Base-by-base conservation (phyloP, 2,113 vertebrate species). In the Hoplias malabaricus region DNA sequence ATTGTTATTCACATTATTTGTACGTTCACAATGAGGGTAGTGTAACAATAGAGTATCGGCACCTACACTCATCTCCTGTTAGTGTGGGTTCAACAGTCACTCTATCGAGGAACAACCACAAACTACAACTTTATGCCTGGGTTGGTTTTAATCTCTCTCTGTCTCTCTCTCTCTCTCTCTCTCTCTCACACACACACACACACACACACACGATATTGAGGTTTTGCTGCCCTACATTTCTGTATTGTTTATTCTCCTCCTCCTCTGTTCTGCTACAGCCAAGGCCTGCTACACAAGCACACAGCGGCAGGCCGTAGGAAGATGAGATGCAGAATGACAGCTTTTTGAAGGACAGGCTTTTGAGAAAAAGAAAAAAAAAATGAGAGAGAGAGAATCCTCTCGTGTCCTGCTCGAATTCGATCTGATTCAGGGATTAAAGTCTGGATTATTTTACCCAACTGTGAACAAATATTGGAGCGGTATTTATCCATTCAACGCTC, bases 351-450 rank as follows among this genome's bases (percentile, higher is more conserved):
- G 61, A 25, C 19, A 48, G 25, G 2, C 19, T 31, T 62, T 78
- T 48, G 11, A 54, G 40, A n/a, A 70, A 62, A 25, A 65, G 65
- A 0, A 13, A 0, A 25, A 4, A 27, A 48, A 29, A 46, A n/a
- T n/a, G 33, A 53, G 31, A 50, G 27, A 71, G 23, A 53, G 27
- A 38, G 34, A 65, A 72, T 54, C 29, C 36, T 38, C 25, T 81
- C 79, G 63, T 8, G 0, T 79, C 73, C 3, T 19, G 69, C 77
- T 70, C 12, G 56, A 82, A 75, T 78, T 54, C 10, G 46, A 74
- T 80, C 65, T 78, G 34, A 78, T 84, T 85, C 62, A 65, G 33
- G 82, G 86, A 87, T 89, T 86, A 86, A 31, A 57, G 19, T 54
- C 27, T 42, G 81, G 75, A 83, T 83, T 86, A 75, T 62, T 65